These are phyloP conservation scores for Brenthis daphne DNA, from an alignment of 2,888 invertebrate species.

Conservation along the genomic window DNA sequence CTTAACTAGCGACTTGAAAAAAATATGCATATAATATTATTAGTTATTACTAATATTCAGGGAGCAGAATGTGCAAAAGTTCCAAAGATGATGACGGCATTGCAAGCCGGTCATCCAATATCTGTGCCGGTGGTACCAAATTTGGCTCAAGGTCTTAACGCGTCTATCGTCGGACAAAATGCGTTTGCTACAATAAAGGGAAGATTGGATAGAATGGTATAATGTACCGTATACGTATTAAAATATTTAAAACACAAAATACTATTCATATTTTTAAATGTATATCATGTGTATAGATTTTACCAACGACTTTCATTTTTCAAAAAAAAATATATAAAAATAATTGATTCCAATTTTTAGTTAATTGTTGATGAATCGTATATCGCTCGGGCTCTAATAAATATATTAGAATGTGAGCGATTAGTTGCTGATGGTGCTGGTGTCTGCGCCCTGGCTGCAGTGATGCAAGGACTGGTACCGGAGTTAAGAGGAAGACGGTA, in stretches of 20 bases:
- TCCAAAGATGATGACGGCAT: slow-evolving; percentile 87
- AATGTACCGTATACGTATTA: not conserved
- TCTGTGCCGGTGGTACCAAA: slow-evolving; percentile 82
- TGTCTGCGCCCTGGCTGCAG: slow-evolving; percentile 88
- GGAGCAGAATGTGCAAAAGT: slow-evolving; percentile 92
- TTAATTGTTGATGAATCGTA: slow-evolving; percentile 85
- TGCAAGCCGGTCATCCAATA: slow-evolving; percentile 85
- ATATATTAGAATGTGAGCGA: slow-evolving; percentile 87
- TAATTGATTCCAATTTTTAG: slow-evolving; percentile 40
- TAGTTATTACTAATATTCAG: slow-evolving; percentile 53
- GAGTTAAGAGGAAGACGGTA: slow-evolving; percentile 89
- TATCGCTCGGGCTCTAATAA: slow-evolving; percentile 86
- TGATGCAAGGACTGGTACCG: slow-evolving; percentile 87
- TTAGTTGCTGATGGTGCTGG: slow-evolving; percentile 92
- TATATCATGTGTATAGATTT: not conserved
- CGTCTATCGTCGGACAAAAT: slow-evolving; percentile 87
- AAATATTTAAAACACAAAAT: slow-evolving; percentile 20
- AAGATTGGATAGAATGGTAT: slow-evolving; percentile 87
- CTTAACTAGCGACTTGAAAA: no score
- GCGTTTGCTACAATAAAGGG: slow-evolving; percentile 86
- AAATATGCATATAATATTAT: no score
- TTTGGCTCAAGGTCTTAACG: slow-evolving; percentile 89
- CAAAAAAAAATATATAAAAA: not conserved
- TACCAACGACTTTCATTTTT: not conserved
- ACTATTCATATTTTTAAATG: not conserved